Evolutionary conservation across 2,888 invertebrate genomes (phyloP).

Genomic region (Pogonocherus hispidulus): DNA sequence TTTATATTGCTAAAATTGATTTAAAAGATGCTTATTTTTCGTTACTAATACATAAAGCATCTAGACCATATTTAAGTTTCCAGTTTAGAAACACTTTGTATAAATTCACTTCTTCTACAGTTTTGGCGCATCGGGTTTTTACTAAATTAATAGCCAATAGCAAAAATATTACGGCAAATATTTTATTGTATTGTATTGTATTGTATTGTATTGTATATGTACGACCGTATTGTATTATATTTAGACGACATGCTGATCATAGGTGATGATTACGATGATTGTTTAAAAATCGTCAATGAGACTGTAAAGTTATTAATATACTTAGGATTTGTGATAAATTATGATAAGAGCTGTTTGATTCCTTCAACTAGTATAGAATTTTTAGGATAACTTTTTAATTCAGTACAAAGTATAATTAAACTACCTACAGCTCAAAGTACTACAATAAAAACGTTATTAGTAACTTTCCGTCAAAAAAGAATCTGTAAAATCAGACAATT

Average conservation of each 20-base stretch:
- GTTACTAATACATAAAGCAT: neutral
- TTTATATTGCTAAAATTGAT: neutral
- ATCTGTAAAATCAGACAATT: neutral
- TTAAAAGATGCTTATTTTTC: constrained; percentile 1
- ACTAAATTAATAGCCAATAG: too few relatives aligned
- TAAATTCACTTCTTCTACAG: neutral
- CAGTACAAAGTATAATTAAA: neutral
- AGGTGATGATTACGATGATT: too few relatives aligned
- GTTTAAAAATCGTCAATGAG: too few relatives aligned
- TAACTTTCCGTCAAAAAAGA: neutral
- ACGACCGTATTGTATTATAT: too few relatives aligned
- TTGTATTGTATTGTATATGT: too few relatives aligned
- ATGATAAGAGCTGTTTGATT: neutral
- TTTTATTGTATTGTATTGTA: too few relatives aligned
- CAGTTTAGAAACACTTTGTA: neutral
- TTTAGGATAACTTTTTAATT: neutral
- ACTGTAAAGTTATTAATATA: too few relatives aligned
- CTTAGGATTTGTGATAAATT: constrained; percentile 4
- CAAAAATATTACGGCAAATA: too few relatives aligned
- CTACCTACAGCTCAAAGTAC: neutral
- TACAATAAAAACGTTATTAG: neutral
- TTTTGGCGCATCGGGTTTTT: too few relatives aligned
- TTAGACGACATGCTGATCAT: too few relatives aligned
- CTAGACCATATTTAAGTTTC: neutral
- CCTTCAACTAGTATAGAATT: neutral